Percentiles rank a stretch among this genome's conserved stretches.
phyloP scores from a whole-genome alignment of 2,888 invertebrate species.

The Drosophila rellima region DNA sequence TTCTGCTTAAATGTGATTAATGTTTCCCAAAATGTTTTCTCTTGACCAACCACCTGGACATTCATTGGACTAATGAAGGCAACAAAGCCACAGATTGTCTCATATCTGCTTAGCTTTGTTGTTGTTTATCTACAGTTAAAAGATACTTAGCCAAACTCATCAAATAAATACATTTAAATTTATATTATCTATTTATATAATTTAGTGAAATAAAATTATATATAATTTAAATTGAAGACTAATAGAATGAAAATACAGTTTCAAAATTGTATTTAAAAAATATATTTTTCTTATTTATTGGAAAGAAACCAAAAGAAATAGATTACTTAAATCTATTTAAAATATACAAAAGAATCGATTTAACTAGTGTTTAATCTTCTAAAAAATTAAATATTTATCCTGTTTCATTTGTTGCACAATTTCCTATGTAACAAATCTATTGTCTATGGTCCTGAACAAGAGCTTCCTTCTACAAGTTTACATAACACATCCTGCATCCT shows the following conservation, averaged over 20 bases:
- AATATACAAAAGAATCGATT: too few relatives aligned
- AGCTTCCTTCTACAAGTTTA: slow-evolving; percentile 45
- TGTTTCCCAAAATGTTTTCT: slow-evolving; percentile 46
- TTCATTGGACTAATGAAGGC: slow-evolving; percentile 44
- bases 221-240: background rate
- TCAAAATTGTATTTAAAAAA: too few relatives aligned
- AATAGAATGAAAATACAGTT: background rate
- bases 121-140: slow-evolving; percentile 10
- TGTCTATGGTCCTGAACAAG: slow-evolving; percentile 40
- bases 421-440: slow-evolving; percentile 8
- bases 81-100: slow-evolving; percentile 9
- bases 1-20: slow-evolving; percentile 75
- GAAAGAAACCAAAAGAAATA: background rate
- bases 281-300: background rate
- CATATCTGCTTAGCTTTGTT: background rate
- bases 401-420: background rate
- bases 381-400: background rate
- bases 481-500: slow-evolving; percentile 18
- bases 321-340: too few relatives aligned
- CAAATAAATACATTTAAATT: background rate
- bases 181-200: background rate
- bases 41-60: slow-evolving; percentile 16
- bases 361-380: background rate
- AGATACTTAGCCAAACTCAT: background rate
- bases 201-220: background rate